Evolutionary conservation across 2,888 invertebrate genomes (phyloP).

Genomic region (Platycheirus rosarum): DNA sequence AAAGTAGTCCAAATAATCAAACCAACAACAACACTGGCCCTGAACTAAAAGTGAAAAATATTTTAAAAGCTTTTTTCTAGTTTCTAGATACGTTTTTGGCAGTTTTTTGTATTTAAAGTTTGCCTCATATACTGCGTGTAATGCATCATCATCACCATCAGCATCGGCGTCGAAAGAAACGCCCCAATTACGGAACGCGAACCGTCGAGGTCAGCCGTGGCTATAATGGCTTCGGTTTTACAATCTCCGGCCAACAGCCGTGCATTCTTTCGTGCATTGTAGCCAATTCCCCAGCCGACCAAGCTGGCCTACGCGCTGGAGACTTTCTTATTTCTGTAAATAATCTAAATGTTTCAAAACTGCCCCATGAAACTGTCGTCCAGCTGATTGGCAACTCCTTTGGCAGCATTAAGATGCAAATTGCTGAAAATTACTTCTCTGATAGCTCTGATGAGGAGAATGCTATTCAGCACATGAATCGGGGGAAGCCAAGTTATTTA

Average conservation of each 20-base stretch:
- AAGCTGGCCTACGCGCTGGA: slow-evolving; percentile 94
- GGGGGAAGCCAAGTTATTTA: slow-evolving; percentile 81
- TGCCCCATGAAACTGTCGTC: slow-evolving; percentile 96
- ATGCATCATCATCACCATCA: slow-evolving; percentile 78
- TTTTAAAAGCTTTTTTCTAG: neutral
- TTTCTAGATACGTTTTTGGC: neutral
- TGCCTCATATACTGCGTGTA: slow-evolving; percentile 1
- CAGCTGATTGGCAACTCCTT: slow-evolving; percentile 93
- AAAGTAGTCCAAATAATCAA: slow-evolving; percentile 47
- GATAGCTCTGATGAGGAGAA: slow-evolving; percentile 92
- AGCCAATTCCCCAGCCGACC: slow-evolving; percentile 93
- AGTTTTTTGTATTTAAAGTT: neutral
- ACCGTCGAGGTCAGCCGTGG: slow-evolving; percentile 92
- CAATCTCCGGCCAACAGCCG: slow-evolving; percentile 97
- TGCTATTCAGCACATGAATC: slow-evolving; percentile 82
- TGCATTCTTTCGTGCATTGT: slow-evolving; percentile 97
- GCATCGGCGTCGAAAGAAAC: slow-evolving; percentile 85
- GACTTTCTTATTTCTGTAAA: slow-evolving; percentile 97
- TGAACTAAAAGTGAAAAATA: slow-evolving; percentile 61
- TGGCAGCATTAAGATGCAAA: slow-evolving; percentile 91
- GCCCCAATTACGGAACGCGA: slow-evolving; percentile 85
- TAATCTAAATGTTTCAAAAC: slow-evolving; percentile 94
- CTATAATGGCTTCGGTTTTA: slow-evolving; percentile 97
- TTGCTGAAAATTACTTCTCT: slow-evolving; percentile 93
- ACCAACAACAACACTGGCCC: slow-evolving; percentile 37